A percentile compares a stretch with the other conserved stretches of the same genome.
Conservation (phyloP, 2,113 vertebrate species). For the Panurus biarmicus region DNA sequence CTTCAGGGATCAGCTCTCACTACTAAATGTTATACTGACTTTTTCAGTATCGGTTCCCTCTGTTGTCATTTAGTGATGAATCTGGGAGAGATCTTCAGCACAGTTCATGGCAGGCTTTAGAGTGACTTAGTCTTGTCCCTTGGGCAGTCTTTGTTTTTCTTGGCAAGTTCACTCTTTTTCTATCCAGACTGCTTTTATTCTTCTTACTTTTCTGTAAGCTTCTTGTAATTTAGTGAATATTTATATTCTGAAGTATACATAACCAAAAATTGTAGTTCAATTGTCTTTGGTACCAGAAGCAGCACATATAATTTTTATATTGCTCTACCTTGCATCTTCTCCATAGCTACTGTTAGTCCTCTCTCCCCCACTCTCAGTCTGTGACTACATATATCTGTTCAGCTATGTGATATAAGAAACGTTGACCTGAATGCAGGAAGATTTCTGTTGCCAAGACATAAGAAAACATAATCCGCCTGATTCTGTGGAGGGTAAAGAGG, state of each 20-base stretch:
- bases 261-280: not conserved
- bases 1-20: not conserved
- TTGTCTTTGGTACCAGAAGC: not conserved
- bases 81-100: not conserved
- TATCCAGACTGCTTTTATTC: not conserved
- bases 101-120: not conserved
- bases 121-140: not conserved
- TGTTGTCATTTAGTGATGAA: accelerated
- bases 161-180: not conserved
- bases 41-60: not conserved
- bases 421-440: not conserved
- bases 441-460: not conserved
- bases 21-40: not conserved
- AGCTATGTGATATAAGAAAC: not conserved
- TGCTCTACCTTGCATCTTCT: not conserved
- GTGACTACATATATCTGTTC: not conserved
- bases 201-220: not conserved
- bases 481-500: not conserved
- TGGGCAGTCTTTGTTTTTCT: not conserved
- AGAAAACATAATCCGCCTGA: not conserved
- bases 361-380: not conserved
- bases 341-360: not conserved
- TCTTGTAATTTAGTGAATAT: not conserved
- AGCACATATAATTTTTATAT: not conserved
- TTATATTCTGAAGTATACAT: not conserved